Percentiles rank a stretch among this genome's conserved stretches.
Conservation (phyloP, 2,797 vertebrate species). For the Spinus olivaceus region DNA sequence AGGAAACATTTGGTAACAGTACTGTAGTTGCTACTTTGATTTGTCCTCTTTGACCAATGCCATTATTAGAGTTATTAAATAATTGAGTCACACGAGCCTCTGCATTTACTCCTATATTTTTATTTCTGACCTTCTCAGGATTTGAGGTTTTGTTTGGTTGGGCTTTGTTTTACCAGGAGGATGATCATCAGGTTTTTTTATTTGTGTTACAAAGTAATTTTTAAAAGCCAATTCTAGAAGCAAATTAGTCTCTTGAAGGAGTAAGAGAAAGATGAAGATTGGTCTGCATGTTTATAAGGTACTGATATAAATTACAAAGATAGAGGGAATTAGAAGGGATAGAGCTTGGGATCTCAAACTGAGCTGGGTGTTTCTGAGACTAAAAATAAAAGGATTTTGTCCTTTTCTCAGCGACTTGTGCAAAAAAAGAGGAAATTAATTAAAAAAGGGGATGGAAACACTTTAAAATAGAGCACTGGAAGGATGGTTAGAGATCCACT, state of each 20-base stretch:
- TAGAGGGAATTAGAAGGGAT: neutral
- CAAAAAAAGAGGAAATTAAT: neutral
- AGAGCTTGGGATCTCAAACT: neutral
- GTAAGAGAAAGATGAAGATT: neutral
- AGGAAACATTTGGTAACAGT: neutral
- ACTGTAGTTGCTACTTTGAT: neutral
- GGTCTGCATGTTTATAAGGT: neutral
- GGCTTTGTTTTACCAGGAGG: neutral
- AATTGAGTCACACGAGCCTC: neutral
- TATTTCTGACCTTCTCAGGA: neutral
- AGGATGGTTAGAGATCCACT: neutral
- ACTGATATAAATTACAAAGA: neutral
- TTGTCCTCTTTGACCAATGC: neutral
- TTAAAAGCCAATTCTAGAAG: neutral
- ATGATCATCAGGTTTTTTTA: neutral
- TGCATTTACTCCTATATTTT: neutral
- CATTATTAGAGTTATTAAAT: neutral
- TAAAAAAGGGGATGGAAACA: neutral
- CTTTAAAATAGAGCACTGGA: neutral
- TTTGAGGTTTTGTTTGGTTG: neutral
- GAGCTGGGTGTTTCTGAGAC: neutral
- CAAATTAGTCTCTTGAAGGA: neutral
- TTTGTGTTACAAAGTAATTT: neutral
- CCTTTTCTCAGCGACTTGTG: neutral
- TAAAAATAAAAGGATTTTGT: neutral